These are phyloP conservation scores for Furcula furcula DNA, from an alignment of 2,888 invertebrate species.

Conservation along the genomic window DNA sequence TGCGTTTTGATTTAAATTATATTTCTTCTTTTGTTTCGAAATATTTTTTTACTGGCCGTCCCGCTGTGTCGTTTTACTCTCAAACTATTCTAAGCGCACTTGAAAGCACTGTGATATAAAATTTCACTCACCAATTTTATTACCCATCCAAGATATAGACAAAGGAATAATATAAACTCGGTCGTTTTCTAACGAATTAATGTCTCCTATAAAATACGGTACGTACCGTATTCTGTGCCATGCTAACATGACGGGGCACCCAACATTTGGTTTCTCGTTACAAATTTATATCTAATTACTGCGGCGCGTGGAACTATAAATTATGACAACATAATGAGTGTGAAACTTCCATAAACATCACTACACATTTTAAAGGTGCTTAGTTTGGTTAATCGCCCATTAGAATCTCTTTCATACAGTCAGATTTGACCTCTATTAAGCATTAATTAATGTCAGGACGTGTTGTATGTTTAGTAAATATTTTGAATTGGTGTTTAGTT, in stretches of 20 bases:
- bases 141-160: conserved; percentile 21
- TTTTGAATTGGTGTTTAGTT: neutral
- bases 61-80: too few species aligned
- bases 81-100: too few species aligned
- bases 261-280: conserved; percentile 45
- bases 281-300: conserved; percentile 58
- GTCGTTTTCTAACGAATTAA: conserved; percentile 33
- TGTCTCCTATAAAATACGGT: conserved; percentile 39
- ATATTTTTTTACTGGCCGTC: too few species aligned
- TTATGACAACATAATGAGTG: conserved; percentile 51
- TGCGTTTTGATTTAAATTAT: too few species aligned
- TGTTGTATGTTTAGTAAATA: neutral
- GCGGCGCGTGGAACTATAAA: conserved; percentile 44
- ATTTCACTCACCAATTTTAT: conserved; percentile 18
- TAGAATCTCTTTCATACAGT: conserved; percentile 38
- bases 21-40: too few species aligned
- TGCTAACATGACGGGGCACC: conserved; percentile 25
- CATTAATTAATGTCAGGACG: conserved; percentile 26
- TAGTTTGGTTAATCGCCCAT: conserved; percentile 45
- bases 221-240: conserved; percentile 19
- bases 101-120: too few species aligned
- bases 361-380: conserved; percentile 32
- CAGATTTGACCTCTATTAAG: conserved; percentile 29
- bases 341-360: conserved; percentile 49
- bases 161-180: conserved; percentile 14